These are phyloP conservation scores for Zele albiditarsus DNA, from an alignment of 2,888 invertebrate genomes.

Conservation along the genomic window DNA sequence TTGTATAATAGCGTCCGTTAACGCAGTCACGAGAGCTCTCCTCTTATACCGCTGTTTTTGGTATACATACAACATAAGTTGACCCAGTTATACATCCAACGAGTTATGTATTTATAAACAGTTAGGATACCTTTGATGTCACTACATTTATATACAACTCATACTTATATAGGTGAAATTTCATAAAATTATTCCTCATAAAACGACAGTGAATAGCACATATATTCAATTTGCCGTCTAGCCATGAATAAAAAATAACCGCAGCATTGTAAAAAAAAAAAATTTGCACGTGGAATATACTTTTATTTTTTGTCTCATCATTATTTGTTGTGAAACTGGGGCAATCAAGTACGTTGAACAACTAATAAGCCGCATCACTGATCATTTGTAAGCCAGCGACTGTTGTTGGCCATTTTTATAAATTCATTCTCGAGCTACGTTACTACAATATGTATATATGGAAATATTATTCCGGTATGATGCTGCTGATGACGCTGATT, in stretches of 20 bases:
- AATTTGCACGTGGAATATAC: background rate
- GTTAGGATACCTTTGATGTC: conserved; percentile 28
- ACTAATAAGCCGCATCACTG: conserved; percentile 19
- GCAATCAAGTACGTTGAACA: background rate
- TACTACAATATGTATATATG: background rate
- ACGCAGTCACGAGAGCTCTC: background rate
- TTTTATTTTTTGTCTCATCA: conserved; percentile 1
- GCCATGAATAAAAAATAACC: background rate
- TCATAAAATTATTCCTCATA: background rate
- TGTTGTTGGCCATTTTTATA: background rate
- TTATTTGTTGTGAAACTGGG: conserved; percentile 10
- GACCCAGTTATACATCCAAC: conserved; percentile 30
- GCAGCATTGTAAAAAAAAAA: background rate
- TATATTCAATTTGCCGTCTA: no score
- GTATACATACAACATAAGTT: conserved; percentile 27
- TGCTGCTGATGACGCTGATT: background rate
- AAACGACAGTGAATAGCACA: background rate
- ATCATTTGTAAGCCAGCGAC: background rate
- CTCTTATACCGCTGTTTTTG: conserved; percentile 6
- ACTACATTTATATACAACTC: background rate
- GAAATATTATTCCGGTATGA: background rate
- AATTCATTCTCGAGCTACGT: background rate
- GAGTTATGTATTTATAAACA: background rate
- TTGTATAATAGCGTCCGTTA: background rate
- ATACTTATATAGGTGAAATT: background rate